Conservation (phyloP, 2,797 vertebrate species). For the Antrozous pallidus region DNA sequence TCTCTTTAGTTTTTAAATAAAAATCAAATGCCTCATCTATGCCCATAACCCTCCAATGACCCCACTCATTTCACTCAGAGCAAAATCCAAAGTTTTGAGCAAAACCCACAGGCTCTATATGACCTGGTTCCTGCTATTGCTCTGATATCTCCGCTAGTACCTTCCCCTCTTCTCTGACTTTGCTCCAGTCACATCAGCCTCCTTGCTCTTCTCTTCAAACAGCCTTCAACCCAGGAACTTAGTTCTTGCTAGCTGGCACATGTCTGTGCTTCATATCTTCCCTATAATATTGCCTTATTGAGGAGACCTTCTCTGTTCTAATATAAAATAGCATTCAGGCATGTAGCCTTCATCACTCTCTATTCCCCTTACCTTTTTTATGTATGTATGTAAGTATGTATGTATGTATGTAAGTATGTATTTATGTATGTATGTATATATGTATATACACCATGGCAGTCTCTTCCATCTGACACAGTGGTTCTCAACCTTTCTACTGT, state of each 20-base stretch:
- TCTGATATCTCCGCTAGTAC: rapidly evolving
- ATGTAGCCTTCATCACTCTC: neutral
- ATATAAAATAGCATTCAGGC: neutral
- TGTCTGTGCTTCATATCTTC: neutral
- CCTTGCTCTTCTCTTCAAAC: neutral
- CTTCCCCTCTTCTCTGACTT: neutral
- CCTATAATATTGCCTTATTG: neutral
- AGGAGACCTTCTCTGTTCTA: neutral
- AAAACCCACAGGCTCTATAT: neutral
- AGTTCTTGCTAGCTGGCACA: neutral
- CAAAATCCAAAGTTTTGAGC: neutral
- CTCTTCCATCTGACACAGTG: too few species aligned
- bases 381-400: neutral
- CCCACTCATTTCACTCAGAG: neutral
- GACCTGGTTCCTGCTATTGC: too few species aligned
- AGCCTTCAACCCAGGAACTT: neutral
- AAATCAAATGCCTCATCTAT: neutral
- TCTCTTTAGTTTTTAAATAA: neutral
- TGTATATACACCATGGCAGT: neutral
- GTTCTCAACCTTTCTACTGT: too few species aligned
- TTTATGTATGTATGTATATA: neutral
- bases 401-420: neutral
- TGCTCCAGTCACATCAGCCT: neutral
- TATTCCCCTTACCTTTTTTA: neutral
- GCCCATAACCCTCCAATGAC: neutral